phyloP scores from a whole-genome alignment of 1,140 invertebrate species.

The Megalopta genalis region DNA sequence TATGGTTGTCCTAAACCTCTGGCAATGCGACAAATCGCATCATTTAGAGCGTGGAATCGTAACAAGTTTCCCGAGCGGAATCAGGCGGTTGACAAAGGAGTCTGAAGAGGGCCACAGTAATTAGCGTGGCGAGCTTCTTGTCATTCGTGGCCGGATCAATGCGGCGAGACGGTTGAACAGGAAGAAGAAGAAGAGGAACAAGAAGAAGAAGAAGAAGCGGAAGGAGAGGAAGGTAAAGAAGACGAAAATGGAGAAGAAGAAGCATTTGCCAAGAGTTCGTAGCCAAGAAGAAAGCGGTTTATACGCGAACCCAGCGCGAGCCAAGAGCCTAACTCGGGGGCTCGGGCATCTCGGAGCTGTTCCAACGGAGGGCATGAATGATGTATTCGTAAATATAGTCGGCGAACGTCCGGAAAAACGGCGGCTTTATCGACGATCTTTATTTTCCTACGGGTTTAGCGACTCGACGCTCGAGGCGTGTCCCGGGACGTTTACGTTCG shows the following conservation, averaged over 20 bases:
- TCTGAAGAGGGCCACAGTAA: constrained; percentile 9
- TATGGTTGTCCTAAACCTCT: no score
- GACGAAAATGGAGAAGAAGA: constrained; percentile 28
- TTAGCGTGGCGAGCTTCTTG: constrained; percentile 19
- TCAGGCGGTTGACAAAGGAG: neutral
- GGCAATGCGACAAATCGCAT: no score
- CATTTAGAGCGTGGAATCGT: no score
- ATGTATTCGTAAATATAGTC: constrained; percentile 18
- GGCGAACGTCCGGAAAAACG: neutral
- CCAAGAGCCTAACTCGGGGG: constrained; percentile 12
- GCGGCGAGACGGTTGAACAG: constrained; percentile 58
- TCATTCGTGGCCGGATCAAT: constrained; percentile 23
- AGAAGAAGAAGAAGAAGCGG: no score
- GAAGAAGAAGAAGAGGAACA: constrained; percentile 50
- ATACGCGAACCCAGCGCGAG: neutral
- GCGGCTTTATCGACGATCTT: constrained; percentile 8
- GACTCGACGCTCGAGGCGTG: neutral
- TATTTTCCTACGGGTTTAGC: neutral
- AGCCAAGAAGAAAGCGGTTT: constrained; percentile 31
- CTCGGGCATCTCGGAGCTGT: constrained; percentile 18
- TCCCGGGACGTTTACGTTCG: neutral
- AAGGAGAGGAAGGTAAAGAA: constrained; percentile 63
- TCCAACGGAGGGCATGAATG: neutral
- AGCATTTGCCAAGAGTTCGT: constrained; percentile 56
- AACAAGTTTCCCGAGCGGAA: no score